Evolutionary conservation across 2,797 vertebrate genomes (phyloP).

Genomic region (Taeniopygia guttata): DNA sequence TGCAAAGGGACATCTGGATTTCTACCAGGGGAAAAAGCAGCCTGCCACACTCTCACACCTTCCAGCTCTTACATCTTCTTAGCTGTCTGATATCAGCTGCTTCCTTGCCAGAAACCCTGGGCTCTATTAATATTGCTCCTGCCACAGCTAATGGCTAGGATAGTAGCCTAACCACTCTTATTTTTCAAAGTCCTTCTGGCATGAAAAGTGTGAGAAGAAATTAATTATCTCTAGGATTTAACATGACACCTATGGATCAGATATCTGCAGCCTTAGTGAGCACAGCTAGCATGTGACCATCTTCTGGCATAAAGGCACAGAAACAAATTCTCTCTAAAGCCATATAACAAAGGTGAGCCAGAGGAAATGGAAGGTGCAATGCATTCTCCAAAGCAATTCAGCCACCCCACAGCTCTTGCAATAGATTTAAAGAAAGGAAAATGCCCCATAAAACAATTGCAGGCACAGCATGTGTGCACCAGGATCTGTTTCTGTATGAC

Average conservation of each 20-base stretch:
- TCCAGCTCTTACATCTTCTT: not conserved
- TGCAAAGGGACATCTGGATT: not conserved
- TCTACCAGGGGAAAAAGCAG: not conserved
- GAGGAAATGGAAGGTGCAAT: not conserved
- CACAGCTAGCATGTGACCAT: not conserved
- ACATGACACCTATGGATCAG: not conserved
- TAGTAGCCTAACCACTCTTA: not conserved
- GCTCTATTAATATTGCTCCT: constrained; percentile 1
- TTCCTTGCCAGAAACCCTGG: not conserved
- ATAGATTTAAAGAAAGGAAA: not conserved
- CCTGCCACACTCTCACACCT: not conserved
- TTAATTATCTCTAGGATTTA: not conserved
- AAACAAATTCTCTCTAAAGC: not conserved
- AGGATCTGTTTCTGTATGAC: not conserved
- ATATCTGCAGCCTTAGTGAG: not conserved
- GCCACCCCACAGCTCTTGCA: not conserved
- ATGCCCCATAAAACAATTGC: not conserved
- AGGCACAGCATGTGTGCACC: not conserved
- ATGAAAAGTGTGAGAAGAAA: not conserved
- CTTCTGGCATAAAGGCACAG: not conserved
- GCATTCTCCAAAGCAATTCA: not conserved
- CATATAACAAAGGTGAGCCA: not conserved
- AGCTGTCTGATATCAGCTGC: not conserved
- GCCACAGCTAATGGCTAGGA: not conserved
- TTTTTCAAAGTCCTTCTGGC: not conserved